Evolutionary conservation across 2,888 invertebrate species (phyloP), one percentile per base, ranked within the genome.

Genomic region (Petrophora chlorosata): DNA sequence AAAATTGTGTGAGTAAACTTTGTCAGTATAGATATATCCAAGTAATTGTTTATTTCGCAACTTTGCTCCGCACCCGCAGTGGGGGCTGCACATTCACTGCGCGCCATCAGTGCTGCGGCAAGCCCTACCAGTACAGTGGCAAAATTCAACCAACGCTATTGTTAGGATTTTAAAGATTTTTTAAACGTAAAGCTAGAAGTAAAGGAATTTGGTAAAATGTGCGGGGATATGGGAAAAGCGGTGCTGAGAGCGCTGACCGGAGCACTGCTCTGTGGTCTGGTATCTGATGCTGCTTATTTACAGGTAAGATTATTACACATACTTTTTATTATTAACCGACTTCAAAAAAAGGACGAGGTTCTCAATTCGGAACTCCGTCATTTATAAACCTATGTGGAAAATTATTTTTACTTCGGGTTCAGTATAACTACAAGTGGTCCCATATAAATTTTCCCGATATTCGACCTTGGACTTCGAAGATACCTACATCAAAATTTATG

Each of bases 161-260:
- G 30, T 29, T 40, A 13, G 23, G 7, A 25, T 25, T 25, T 10
- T 7, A 25, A 25, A 28, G 7, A 34, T 9, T 26, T 28, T 40
- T 29, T 15, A 35, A 39, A 49, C 23, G 51, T 53, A 46, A 19
- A 22, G 8, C 7, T 13, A 15, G 7, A 9, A 15, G 7, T 3
- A 22, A 17, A 12, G 14, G n/a, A 35, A 26, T 17, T 38, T 16
- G 0, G 26, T 8, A 40, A 81, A 65, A 90, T 90, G 90, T 90
- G 90, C 59, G 90, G 90, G 46, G 88, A 87, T 65, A 89, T 88
- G 87, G 90, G 90, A 15, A 90, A 89, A 56, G 90, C 90, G 0
- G 90, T 90, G 19, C 58, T 89, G 66, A 61, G 90, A 45, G 90
- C 89, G 55, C 74, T 90, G 14, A 88, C 90, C 0, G 85, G 85